phyloP scores from a whole-genome alignment of 2,888 invertebrate species.

The Cyclophora albipunctata region DNA sequence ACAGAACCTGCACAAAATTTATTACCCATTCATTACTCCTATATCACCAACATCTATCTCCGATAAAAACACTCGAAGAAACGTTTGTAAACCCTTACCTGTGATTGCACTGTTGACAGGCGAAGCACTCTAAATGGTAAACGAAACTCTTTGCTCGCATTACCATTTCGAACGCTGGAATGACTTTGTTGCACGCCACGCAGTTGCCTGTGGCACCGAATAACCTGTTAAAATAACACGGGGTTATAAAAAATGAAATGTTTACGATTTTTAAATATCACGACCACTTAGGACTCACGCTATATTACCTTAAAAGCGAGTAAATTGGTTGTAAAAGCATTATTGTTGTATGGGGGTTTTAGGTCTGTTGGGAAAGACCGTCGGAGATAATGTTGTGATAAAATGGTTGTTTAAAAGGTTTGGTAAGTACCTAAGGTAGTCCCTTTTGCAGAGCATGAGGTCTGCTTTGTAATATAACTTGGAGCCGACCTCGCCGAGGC shows the following conservation, averaged over 20 bases:
- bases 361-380: not conserved
- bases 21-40: slow-evolving; percentile 3
- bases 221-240: slow-evolving; percentile 78
- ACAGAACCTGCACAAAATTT: slow-evolving; percentile 83
- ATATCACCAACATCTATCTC: not conserved
- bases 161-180: slow-evolving; percentile 96
- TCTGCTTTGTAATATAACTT: slow-evolving; percentile 93
- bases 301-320: slow-evolving; percentile 31
- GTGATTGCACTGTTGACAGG: slow-evolving; percentile 95
- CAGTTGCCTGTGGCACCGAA: slow-evolving; percentile 94
- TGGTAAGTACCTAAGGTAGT: slow-evolving; percentile 86
- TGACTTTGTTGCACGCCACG: slow-evolving; percentile 93
- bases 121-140: slow-evolving; percentile 95
- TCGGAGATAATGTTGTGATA: not conserved
- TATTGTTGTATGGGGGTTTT: not conserved
- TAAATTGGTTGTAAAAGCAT: slow-evolving; percentile 20
- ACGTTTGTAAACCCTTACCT: slow-evolving; percentile 74
- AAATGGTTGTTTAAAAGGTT: not conserved
- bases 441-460: slow-evolving; percentile 92
- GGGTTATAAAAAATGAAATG: slow-evolving; percentile 38
- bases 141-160: slow-evolving; percentile 95
- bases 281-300: slow-evolving; percentile 37
- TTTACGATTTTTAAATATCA: slow-evolving; percentile 37
- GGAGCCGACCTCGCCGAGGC: slow-evolving; percentile 94
- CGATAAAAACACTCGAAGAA: slow-evolving; percentile 1